A percentile compares a stretch with the other conserved stretches of the same genome.
These are phyloP conservation scores for Phoronis australis DNA, from an alignment of 2,888 invertebrate genomes.

Conservation along the genomic window DNA sequence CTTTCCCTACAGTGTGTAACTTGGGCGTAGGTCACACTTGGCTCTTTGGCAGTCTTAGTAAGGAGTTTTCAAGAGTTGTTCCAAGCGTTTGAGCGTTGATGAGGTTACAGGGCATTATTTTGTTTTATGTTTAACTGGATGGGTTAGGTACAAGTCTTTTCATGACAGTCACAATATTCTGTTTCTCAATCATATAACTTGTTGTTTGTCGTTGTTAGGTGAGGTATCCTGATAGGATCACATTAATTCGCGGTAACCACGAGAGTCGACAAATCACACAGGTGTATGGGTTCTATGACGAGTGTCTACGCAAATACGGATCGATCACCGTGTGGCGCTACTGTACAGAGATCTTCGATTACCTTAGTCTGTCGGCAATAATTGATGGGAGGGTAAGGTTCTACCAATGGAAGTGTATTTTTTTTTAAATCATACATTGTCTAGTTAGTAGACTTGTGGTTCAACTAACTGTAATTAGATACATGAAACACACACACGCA, in stretches of 20 bases:
- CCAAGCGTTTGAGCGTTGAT: too few species aligned
- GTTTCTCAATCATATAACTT: too few species aligned
- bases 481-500: neutral
- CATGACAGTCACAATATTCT: too few species aligned
- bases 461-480: neutral
- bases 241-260: constrained; percentile 95
- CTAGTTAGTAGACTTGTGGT: too few species aligned
- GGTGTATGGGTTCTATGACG: constrained; percentile 99
- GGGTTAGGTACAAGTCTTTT: too few species aligned
- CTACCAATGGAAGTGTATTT: too few species aligned
- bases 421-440: neutral
- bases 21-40: too few species aligned
- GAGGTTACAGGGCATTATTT: too few species aligned
- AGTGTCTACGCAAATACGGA: constrained; percentile 97
- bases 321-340: constrained; percentile 98
- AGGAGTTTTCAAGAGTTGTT: too few species aligned
- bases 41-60: too few species aligned
- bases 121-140: too few species aligned
- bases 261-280: constrained; percentile 99
- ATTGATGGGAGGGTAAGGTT: constrained; percentile 78
- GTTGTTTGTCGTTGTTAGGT: constrained; percentile 61
- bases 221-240: constrained; percentile 97
- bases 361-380: constrained; percentile 90
- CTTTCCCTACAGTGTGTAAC: too few species aligned
- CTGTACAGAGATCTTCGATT: constrained; percentile 99